phyloP scores from a whole-genome alignment of 2,888 invertebrate genomes.

The Hermodice carunculata region DNA sequence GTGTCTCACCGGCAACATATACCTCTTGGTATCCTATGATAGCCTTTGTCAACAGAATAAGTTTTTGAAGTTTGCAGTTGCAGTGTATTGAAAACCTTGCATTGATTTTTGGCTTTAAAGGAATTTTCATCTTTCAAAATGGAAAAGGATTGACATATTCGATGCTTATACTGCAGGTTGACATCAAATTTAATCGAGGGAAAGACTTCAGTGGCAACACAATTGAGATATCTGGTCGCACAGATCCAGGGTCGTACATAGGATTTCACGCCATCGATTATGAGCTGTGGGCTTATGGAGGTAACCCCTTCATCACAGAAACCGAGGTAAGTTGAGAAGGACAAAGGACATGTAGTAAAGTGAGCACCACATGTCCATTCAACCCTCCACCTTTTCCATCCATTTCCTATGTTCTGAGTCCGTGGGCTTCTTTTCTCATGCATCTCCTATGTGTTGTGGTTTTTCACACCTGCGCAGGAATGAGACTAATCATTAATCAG shows the following conservation, averaged over 20 bases:
- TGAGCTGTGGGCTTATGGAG: conserved; percentile 62
- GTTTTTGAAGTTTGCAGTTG: too few species aligned
- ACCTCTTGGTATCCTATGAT: too few species aligned
- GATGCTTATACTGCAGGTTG: conserved; percentile 61
- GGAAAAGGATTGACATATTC: neutral
- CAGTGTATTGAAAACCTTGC: too few species aligned
- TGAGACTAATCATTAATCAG: too few species aligned
- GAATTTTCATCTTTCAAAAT: neutral
- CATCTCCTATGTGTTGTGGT: too few species aligned
- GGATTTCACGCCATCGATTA: conserved; percentile 85
- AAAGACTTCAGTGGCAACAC: conserved; percentile 94
- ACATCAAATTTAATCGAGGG: conserved; percentile 81
- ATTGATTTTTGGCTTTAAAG: too few species aligned
- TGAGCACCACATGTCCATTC: neutral
- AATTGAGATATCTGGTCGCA: conserved; percentile 92
- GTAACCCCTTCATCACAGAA: conserved; percentile 63
- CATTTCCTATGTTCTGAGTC: too few species aligned
- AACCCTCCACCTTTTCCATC: too few species aligned
- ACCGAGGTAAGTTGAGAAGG: conserved; percentile 52
- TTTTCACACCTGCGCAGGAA: too few species aligned
- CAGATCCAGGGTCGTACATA: conserved; percentile 94
- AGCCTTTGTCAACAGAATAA: too few species aligned
- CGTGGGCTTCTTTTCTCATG: too few species aligned
- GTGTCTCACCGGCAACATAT: too few species aligned
- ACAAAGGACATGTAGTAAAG: neutral